phyloP scores from a whole-genome alignment of 2,888 invertebrate genomes.

The Pyralis farinalis region DNA sequence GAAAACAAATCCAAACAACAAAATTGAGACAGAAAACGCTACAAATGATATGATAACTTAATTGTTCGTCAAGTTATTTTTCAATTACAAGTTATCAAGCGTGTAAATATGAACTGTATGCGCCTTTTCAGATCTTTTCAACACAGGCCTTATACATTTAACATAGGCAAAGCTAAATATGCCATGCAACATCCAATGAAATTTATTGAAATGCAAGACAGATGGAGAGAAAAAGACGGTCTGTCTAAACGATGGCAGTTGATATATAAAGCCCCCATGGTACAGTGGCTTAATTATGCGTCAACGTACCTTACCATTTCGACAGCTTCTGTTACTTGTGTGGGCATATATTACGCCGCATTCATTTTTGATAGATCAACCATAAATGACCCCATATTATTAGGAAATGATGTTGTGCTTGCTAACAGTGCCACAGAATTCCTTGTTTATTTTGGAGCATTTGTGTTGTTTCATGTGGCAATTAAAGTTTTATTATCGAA shows the following conservation, averaged over 20 bases:
- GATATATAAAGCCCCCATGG: slow-evolving; percentile 72
- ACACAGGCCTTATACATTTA: slow-evolving; percentile 29
- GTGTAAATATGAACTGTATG: slow-evolving; percentile 43
- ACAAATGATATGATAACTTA: too few relatives aligned
- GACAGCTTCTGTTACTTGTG: slow-evolving; percentile 35
- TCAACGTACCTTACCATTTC: slow-evolving; percentile 54
- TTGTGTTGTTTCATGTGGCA: slow-evolving; percentile 50
- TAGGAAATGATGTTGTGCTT: slow-evolving; percentile 55
- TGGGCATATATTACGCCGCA: slow-evolving; percentile 48
- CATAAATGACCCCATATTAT: slow-evolving; percentile 46
- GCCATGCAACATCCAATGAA: slow-evolving; percentile 48
- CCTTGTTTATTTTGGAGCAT: slow-evolving; percentile 54
- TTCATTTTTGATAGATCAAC: slow-evolving; percentile 45
- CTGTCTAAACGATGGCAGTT: slow-evolving; percentile 55
- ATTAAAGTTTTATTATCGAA: slow-evolving; percentile 57
- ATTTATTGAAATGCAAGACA: slow-evolving; percentile 53
- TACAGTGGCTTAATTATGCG: slow-evolving; percentile 42
- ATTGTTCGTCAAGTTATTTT: too few relatives aligned
- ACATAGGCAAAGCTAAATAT: slow-evolving; percentile 33
- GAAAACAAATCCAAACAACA: too few relatives aligned
- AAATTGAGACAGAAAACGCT: too few relatives aligned
- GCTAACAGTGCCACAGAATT: slow-evolving; percentile 59
- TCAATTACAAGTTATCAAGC: too few relatives aligned
- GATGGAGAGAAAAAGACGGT: slow-evolving; percentile 55
- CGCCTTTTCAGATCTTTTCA: slow-evolving; percentile 35